Evolutionary conservation across 2,797 vertebrate genomes (phyloP).

Genomic region (Sebastiscus tertius): DNA sequence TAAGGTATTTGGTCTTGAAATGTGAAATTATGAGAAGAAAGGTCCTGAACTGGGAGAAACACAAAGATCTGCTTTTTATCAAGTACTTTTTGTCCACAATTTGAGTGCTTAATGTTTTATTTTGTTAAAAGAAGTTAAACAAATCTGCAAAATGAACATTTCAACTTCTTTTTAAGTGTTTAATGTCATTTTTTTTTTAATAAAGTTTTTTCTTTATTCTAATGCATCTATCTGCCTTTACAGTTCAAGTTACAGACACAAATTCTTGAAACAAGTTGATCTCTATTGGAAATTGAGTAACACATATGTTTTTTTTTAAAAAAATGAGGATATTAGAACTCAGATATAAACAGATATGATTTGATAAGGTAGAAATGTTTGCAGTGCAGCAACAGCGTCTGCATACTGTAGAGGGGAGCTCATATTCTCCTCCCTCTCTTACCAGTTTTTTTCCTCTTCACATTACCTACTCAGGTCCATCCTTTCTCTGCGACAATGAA

Average conservation of each 20-base stretch:
- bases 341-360: not conserved
- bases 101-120: not conserved
- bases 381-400: not conserved
- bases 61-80: not conserved
- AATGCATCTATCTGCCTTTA: not conserved
- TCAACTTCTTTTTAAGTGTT: not conserved
- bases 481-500: constrained; percentile 3
- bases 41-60: not conserved
- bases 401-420: not conserved
- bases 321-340: not conserved
- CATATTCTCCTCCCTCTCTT: not conserved
- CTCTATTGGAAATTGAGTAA: not conserved
- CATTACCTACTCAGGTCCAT: not conserved
- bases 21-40: not conserved
- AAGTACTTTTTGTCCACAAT: not conserved
- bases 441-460: not conserved
- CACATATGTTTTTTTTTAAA: not conserved
- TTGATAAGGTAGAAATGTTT: not conserved
- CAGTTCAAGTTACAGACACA: not conserved
- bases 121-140: not conserved
- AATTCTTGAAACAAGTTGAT: not conserved
- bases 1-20: not conserved
- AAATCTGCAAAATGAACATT: not conserved
- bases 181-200: accelerated
- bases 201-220: not conserved